Evolutionary conservation across 92 coral and sea anemone species (phyloP).

Genomic region (Phenganax subtilis): DNA sequence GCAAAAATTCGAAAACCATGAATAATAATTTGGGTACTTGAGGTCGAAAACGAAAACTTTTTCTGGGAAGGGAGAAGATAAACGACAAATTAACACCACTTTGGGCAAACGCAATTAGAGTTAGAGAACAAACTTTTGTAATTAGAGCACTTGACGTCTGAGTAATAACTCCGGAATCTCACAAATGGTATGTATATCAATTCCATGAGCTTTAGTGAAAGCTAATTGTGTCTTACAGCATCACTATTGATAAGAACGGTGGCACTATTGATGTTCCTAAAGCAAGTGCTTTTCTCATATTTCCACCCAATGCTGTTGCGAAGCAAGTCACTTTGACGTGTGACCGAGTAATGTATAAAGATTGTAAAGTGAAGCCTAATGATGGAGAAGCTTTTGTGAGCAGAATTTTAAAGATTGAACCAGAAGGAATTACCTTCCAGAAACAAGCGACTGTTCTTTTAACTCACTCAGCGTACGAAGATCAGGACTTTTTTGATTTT

Average conservation of each 20-base stretch:
- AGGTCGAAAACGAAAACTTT: too few species aligned
- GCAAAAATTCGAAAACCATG: too few species aligned
- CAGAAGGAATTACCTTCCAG: background rate
- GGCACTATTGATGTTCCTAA: background rate
- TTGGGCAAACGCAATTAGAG: too few species aligned
- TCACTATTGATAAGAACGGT: background rate
- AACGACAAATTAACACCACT: too few species aligned
- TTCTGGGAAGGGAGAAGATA: too few species aligned
- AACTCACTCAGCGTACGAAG: background rate
- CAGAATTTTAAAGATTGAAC: conserved; percentile 7
- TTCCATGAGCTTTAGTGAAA: too few species aligned
- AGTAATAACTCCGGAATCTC: too few species aligned
- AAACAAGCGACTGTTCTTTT: conserved; percentile 15
- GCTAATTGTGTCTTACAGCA: background rate
- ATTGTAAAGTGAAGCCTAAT: conserved; percentile 1
- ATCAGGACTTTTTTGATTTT: background rate
- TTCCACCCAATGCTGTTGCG: conserved; percentile 2
- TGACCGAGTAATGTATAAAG: conserved; percentile 1
- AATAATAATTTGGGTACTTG: too few species aligned
- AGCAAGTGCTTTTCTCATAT: conserved; percentile 5
- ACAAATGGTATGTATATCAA: too few species aligned
- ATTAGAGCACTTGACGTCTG: too few species aligned
- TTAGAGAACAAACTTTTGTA: too few species aligned
- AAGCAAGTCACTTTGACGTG: background rate
- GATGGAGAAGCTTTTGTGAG: background rate